These are phyloP conservation scores for Xestia xanthographa DNA, from an alignment of 2,888 invertebrate genomes.

Conservation along the genomic window DNA sequence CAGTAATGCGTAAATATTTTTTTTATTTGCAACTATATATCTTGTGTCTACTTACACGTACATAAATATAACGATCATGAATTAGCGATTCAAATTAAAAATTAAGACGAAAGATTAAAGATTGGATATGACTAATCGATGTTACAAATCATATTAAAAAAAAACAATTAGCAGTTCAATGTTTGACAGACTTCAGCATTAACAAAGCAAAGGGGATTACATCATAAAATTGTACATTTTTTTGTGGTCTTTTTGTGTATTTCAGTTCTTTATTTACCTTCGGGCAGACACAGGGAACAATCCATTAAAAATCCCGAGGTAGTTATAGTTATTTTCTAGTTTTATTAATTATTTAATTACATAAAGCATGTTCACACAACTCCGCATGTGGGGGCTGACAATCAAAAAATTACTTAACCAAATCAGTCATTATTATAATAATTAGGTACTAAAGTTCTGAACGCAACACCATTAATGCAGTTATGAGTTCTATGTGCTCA, in stretches of 20 bases:
- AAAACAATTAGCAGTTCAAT: constrained; percentile 15
- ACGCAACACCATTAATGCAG: constrained; percentile 49
- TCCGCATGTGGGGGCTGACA: constrained; percentile 58
- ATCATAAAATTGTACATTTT: constrained; percentile 31
- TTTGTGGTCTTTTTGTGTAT: constrained; percentile 20
- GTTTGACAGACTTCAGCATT: constrained; percentile 40
- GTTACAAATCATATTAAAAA: constrained; percentile 26
- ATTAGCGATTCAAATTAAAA: constrained; percentile 17
- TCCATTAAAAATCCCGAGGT: constrained; percentile 60
- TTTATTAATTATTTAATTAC: constrained; percentile 63
- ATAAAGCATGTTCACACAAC: constrained; percentile 57
- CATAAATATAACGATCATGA: constrained; percentile 46
- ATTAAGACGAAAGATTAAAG: constrained; percentile 10
- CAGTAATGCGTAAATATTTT: constrained; percentile 33
- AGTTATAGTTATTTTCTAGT: constrained; percentile 59
- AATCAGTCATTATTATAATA: constrained; percentile 83
- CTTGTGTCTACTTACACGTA: constrained; percentile 50
- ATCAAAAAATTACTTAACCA: constrained; percentile 80
- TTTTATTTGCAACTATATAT: constrained; percentile 25
- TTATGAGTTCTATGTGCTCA: constrained; percentile 39
- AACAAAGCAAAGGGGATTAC: constrained; percentile 8
- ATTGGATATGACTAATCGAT: constrained; percentile 4
- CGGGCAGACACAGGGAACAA: constrained; percentile 23
- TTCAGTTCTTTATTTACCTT: constrained; percentile 36
- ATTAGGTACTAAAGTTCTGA: constrained; percentile 69